Base-by-base conservation (phyloP, 2,888 invertebrate species). In the Tiliacea aurago region DNA sequence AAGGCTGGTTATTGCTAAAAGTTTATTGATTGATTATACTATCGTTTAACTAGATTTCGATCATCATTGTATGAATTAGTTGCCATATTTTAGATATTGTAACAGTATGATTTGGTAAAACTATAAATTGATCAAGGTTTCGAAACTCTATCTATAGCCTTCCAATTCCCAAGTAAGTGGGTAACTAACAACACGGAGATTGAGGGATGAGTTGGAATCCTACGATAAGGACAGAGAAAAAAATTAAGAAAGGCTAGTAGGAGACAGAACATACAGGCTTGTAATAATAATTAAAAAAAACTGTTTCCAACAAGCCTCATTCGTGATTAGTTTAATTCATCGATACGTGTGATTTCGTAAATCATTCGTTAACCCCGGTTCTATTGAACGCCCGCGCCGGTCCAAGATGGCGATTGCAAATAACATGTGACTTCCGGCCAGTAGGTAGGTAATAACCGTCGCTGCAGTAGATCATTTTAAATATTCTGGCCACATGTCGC, bases 401-500 rank as follows among this genome's bases (percentile, higher is more conserved):
- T 73, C 73, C 64, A 58, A 80, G 67, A 80, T 78, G 78, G 78
- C 70, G 49, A 76, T 77, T 74, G 70, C 53, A 75, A 84, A 80
- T 85, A 85, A 83, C 83, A 84, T 69, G 70, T 56, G 63, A 78
- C 80, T 83, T 85, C 85, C 85, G 80, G 68, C 70, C 70, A 43
- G 78, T 83, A 74, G 70, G 68, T 68, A 33, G 37, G 51, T 69
- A 73, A 81, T 80, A 73, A 76, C 75, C 75, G 66, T 67, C 70
- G 80, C 75, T 70, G 78, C 75, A 76, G 83, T 84, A 81, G 74
- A 83, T 72, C 56, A 78, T 84, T 85, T 84, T 77, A 83, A 85
- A 83, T 84, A 84, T 84, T 83, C 78, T 45, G 47, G 76, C 88
- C 91, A 92, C 85, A 91, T 91, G 92, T 89, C 88, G 79, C 75